These are phyloP conservation scores for Oophaga sylvatica DNA, from an alignment of 2,797 vertebrate species.

Conservation along the genomic window DNA sequence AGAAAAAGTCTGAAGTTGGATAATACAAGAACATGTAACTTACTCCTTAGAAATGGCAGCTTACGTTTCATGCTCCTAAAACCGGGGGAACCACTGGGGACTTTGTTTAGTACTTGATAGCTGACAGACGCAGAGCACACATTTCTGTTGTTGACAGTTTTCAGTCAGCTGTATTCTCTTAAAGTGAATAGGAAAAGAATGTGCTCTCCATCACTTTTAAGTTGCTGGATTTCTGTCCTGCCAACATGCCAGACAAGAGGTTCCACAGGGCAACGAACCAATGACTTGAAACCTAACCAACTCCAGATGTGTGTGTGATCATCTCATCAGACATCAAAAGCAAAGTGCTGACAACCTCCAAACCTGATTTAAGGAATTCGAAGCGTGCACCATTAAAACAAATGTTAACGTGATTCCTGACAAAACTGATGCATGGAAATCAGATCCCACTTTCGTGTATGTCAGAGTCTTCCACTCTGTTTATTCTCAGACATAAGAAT, in stretches of 20 bases:
- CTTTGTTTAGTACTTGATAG: neutral
- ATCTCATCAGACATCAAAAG: slow-evolving; percentile 78
- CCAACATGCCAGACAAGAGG: slow-evolving; percentile 59
- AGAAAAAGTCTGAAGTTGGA: neutral
- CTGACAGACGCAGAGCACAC: slow-evolving; percentile 62
- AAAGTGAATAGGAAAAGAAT: slow-evolving; percentile 16
- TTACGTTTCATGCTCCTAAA: slow-evolving; percentile 17
- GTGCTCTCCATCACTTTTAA: slow-evolving; percentile 56
- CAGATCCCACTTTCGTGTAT: slow-evolving; percentile 63
- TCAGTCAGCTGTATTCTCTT: slow-evolving; percentile 61
- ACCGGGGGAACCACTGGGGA: neutral
- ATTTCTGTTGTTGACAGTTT: slow-evolving; percentile 65
- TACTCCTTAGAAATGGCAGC: slow-evolving; percentile 36
- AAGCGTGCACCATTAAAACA: slow-evolving; percentile 65
- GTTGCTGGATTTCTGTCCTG: slow-evolving; percentile 59
- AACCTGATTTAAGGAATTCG: slow-evolving; percentile 69
- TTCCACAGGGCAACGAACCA: slow-evolving; percentile 68
- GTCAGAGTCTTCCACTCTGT: slow-evolving; percentile 56
- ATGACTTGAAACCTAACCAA: slow-evolving; percentile 74
- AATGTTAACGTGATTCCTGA: slow-evolving; percentile 68
- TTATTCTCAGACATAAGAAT: slow-evolving; percentile 39
- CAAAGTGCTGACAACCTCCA: slow-evolving; percentile 70
- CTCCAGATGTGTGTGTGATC: slow-evolving; percentile 77
- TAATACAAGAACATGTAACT: neutral
- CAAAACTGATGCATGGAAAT: slow-evolving; percentile 71